Conservation (phyloP, 2,888 invertebrate species). For the Nesidiocoris tenuis region DNA sequence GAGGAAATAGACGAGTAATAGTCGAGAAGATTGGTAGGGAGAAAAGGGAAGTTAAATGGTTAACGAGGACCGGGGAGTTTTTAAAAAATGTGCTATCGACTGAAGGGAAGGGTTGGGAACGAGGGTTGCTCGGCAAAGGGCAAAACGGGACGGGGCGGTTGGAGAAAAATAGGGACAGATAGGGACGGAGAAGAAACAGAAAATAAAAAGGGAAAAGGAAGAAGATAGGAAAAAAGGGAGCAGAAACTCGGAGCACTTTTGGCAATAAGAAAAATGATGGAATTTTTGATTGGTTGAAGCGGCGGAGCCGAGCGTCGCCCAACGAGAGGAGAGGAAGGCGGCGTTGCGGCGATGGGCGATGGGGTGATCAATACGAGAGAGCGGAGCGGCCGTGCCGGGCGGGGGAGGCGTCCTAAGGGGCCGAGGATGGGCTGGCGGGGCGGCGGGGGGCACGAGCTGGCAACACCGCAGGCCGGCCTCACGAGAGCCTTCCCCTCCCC, state of each 20-base stretch:
- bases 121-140: neutral
- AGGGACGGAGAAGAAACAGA: neutral
- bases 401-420: neutral
- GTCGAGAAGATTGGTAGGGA: neutral
- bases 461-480: neutral
- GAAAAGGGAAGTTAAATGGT: neutral
- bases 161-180: neutral
- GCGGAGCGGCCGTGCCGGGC: neutral
- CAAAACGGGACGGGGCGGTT: neutral
- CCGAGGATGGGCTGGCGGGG: neutral
- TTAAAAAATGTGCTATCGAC: neutral
- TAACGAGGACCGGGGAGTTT: neutral
- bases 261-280: constrained; percentile 32
- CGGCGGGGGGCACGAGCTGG: constrained; percentile 8
- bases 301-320: neutral
- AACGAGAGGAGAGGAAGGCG: neutral
- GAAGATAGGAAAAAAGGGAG: neutral
- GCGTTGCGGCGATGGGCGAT: neutral
- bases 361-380: neutral
- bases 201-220: neutral
- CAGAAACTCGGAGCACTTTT: constrained; percentile 8
- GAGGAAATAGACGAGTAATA: neutral
- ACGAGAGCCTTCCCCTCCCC: neutral
- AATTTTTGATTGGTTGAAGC: constrained; percentile 30
- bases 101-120: neutral